These are phyloP conservation scores for Thunnus maccoyii DNA, from an alignment of 2,113 vertebrate genomes.

Conservation along the genomic window DNA sequence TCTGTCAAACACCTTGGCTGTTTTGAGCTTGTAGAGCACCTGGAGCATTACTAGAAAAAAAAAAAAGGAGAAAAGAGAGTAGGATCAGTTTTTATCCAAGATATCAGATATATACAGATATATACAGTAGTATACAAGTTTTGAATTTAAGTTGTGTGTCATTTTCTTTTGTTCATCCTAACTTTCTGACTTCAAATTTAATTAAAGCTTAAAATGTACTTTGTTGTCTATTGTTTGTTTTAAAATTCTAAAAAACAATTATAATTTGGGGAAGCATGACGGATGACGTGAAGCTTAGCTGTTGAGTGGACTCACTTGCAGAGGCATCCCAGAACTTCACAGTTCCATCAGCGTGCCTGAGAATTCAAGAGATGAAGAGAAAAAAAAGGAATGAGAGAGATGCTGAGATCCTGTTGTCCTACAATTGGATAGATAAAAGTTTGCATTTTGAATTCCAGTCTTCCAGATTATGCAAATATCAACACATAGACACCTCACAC, in stretches of 20 bases:
- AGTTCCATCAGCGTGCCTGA: constrained; percentile 97
- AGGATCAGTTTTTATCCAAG: neutral
- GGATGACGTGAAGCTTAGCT: too few species aligned
- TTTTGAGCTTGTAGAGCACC: constrained; percentile 99
- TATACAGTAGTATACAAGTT: too few species aligned
- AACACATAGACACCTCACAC: too few species aligned
- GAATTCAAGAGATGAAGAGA: constrained; percentile 24
- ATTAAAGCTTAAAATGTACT: neutral
- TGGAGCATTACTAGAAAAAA: constrained; percentile 92
- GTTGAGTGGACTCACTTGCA: constrained; percentile 90
- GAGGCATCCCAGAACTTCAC: constrained; percentile 99
- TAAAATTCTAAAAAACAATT: neutral
- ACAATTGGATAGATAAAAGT: neutral
- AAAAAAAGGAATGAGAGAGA: neutral
- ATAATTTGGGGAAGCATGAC: neutral
- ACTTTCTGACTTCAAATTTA: neutral
- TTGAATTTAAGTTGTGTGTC: too few species aligned
- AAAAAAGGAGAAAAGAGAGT: neutral
- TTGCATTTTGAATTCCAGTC: too few species aligned
- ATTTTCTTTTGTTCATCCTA: neutral
- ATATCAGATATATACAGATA: neutral
- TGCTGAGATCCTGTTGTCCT: constrained; percentile 1
- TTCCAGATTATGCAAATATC: too few species aligned
- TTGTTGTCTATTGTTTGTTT: neutral
- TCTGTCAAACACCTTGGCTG: constrained; percentile 99